Conservation (phyloP, 2,888 invertebrate species). For the Leptopterna dolabrata region DNA sequence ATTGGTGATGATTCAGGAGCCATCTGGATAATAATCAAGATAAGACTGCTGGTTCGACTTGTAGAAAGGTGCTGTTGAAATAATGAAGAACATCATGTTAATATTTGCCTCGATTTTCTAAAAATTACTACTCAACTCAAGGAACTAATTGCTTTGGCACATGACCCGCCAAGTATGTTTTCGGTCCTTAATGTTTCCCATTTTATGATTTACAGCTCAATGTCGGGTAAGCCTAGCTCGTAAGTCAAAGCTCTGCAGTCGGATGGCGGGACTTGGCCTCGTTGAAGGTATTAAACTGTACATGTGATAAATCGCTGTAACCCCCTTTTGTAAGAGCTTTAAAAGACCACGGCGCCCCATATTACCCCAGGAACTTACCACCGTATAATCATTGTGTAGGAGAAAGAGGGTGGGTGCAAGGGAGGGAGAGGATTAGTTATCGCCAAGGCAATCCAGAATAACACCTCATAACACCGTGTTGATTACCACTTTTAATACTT, state of each 20-base stretch:
- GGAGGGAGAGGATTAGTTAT: background rate
- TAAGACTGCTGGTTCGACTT: too few relatives aligned
- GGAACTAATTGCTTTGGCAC: too few relatives aligned
- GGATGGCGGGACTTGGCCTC: background rate
- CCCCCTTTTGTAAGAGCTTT: constrained; percentile 8
- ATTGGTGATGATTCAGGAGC: too few relatives aligned
- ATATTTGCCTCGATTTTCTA: too few relatives aligned
- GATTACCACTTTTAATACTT: background rate
- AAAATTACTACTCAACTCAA: too few relatives aligned
- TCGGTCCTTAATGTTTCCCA: background rate
- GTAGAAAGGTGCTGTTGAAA: too few relatives aligned
- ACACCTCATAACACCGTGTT: background rate
- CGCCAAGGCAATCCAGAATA: background rate
- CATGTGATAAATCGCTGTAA: background rate
- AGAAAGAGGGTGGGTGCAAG: background rate
- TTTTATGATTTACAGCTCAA: background rate
- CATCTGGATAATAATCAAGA: too few relatives aligned
- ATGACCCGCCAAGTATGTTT: too few relatives aligned
- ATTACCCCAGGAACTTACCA: background rate
- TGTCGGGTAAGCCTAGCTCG: background rate
- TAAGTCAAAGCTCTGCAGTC: background rate
- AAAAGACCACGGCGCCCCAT: background rate
- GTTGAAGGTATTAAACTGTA: constrained; percentile 11
- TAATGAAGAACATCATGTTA: too few relatives aligned
- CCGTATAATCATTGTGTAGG: background rate